Percentiles rank a stretch among this genome's conserved stretches.
Evolutionary conservation across 2,797 vertebrate genomes (phyloP).

Genomic region (Bradypus variegatus): DNA sequence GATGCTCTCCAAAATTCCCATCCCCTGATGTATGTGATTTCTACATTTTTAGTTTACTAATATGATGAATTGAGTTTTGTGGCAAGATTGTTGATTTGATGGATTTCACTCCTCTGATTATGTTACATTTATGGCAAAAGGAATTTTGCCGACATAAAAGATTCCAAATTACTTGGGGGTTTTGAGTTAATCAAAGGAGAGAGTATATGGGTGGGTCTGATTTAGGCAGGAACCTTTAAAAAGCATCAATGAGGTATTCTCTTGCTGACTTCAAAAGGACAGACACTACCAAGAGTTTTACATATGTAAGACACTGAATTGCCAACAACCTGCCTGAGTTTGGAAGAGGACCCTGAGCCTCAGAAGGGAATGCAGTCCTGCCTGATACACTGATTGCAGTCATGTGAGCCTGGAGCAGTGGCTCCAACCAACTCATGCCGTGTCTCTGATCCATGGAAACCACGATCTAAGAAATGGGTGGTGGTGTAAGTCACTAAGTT

Average conservation of each 20-base stretch:
- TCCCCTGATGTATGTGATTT: background rate
- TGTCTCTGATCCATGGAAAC: background rate
- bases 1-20: background rate
- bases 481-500: background rate
- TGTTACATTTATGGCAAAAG: background rate
- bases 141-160: background rate
- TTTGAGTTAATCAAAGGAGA: background rate
- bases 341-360: background rate
- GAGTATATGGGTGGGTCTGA: background rate
- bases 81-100: background rate
- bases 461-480: background rate
- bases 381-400: background rate
- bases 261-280: background rate
- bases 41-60: background rate
- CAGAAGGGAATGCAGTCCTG: background rate
- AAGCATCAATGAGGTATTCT: background rate
- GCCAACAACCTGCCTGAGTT: background rate
- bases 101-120: background rate
- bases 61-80: background rate
- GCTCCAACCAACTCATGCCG: background rate
- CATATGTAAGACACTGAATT: background rate
- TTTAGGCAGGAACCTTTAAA: background rate
- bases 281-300: background rate
- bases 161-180: background rate
- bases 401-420: background rate